A percentile compares a stretch with the other conserved stretches of the same genome.
Conservation (phyloP, 2,888 invertebrate genomes). For the Cenopis cana region DNA sequence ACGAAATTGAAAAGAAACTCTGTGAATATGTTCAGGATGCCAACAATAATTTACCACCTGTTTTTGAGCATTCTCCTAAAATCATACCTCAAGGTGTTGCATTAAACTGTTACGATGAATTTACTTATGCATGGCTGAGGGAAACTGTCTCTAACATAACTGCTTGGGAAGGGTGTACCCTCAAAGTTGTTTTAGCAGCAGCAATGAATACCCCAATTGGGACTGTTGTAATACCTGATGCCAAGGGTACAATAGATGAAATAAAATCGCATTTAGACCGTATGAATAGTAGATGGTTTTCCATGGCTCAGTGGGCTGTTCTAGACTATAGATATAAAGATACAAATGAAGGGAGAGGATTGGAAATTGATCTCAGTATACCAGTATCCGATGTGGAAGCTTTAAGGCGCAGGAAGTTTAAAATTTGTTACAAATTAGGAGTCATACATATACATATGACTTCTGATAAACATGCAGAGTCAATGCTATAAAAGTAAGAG, state of each 20-base stretch:
- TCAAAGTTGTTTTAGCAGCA: constrained; percentile 12
- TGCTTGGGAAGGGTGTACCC: constrained; percentile 7
- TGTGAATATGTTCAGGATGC: not conserved
- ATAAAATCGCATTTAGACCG: constrained; percentile 13
- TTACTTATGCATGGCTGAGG: not conserved
- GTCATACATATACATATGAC: constrained; percentile 5
- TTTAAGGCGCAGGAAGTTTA: constrained; percentile 1
- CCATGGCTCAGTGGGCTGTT: constrained; percentile 7
- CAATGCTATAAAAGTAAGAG: not conserved
- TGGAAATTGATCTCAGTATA: not conserved
- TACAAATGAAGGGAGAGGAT: not conserved
- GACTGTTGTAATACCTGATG: constrained; percentile 1
- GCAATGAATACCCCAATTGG: not conserved
- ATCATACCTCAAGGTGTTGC: not conserved
- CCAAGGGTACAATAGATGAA: not conserved
- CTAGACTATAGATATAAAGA: not conserved
- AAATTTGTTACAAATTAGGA: constrained; percentile 23
- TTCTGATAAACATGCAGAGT: not conserved
- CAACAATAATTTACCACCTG: constrained; percentile 8
- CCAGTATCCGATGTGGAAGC: constrained; percentile 3
- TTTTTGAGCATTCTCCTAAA: constrained; percentile 5
- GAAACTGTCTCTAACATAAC: constrained; percentile 2
- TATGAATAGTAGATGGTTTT: constrained; percentile 22
- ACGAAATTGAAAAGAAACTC: constrained; percentile 11
- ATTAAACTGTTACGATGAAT: constrained; percentile 17